phyloP scores from a whole-genome alignment of 35 echinoderm and acorn worm species.

The Diadema setosum region DNA sequence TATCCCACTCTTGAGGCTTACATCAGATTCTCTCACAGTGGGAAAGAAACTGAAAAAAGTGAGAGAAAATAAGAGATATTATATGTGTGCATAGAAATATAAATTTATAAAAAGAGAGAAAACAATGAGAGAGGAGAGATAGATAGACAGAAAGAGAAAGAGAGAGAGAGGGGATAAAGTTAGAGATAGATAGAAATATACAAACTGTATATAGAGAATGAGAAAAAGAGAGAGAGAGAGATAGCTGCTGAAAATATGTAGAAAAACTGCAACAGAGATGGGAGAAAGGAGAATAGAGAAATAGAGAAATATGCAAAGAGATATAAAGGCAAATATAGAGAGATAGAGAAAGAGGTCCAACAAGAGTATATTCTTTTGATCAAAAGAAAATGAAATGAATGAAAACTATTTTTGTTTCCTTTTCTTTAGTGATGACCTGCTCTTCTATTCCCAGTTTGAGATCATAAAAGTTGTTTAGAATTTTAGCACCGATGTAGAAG shows the following conservation, averaged over 20 bases:
- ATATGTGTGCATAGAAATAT: background rate
- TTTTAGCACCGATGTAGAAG: no score
- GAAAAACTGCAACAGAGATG: background rate
- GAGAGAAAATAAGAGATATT: background rate
- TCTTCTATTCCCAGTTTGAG: no score
- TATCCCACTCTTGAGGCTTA: no score
- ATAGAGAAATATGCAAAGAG: background rate
- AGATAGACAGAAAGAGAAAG: background rate
- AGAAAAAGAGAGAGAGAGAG: background rate
- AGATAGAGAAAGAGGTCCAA: no score
- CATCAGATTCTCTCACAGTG: no score
- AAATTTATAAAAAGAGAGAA: background rate
- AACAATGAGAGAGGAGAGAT: background rate
- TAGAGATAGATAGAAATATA: background rate
- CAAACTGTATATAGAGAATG: background rate
- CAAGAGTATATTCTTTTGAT: no score
- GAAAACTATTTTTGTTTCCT: no score
- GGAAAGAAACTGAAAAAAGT: no score
- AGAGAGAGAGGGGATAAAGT: background rate
- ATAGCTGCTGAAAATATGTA: background rate
- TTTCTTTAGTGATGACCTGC: no score
- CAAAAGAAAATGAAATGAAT: no score
- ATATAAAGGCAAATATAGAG: no score
- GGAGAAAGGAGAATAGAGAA: background rate
- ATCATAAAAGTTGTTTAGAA: no score